Percentiles rank a stretch among this genome's conserved stretches.
These are phyloP conservation scores for Gadus macrocephalus DNA, from an alignment of 2,113 vertebrate species.

Conservation along the genomic window DNA sequence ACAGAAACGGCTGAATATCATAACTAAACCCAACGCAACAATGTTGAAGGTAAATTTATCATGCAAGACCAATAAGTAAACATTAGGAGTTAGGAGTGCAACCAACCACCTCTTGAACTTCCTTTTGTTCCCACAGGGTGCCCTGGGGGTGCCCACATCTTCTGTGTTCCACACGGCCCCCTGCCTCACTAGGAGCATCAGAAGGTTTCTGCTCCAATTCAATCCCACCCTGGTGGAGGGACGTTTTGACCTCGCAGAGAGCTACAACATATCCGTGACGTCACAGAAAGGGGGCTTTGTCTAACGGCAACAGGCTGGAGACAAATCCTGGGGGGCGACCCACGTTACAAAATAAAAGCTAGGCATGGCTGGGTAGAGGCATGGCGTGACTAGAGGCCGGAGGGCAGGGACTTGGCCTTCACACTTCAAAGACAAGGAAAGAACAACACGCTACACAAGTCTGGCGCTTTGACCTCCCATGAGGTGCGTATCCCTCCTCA, in stretches of 20 bases:
- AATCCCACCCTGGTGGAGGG: too few species aligned
- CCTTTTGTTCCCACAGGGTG: too few species aligned
- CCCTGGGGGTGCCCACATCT: too few species aligned
- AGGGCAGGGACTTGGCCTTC: constrained; percentile 1
- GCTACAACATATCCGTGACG: neutral
- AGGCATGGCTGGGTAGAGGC: neutral
- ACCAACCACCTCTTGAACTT: too few species aligned
- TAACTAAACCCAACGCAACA: neutral
- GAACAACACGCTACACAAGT: constrained; percentile 7
- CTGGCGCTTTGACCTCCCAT: constrained; percentile 18
- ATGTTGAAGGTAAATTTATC: constrained; percentile 28
- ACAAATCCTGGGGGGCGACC: neutral
- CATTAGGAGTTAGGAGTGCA: constrained; percentile 33
- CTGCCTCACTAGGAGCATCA: too few species aligned
- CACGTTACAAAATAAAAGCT: neutral
- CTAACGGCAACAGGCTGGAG: neutral
- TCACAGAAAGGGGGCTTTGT: neutral
- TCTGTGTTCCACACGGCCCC: too few species aligned
- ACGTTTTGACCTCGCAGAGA: constrained; percentile 17
- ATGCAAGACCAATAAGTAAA: constrained; percentile 40
- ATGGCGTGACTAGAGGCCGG: constrained; percentile 21
- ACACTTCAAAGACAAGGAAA: neutral
- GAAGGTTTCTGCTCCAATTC: too few species aligned
- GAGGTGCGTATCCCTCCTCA: constrained; percentile 13
- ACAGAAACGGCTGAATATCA: too few species aligned